phyloP scores from a whole-genome alignment of 2,888 invertebrate genomes.

The Leuctra nigra region DNA sequence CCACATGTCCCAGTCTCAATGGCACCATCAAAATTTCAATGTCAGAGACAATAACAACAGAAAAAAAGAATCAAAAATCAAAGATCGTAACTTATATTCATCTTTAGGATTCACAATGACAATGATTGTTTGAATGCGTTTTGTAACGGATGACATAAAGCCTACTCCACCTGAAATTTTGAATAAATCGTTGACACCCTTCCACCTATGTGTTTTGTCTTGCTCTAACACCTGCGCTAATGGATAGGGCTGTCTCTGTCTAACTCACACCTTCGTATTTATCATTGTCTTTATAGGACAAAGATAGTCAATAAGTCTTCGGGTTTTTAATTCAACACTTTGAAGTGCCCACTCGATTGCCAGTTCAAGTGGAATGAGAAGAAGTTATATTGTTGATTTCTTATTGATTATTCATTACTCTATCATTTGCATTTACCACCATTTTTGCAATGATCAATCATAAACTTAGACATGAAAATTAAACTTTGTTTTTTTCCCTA shows the following conservation, averaged over 20 bases:
- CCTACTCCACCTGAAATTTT: conserved; percentile 2
- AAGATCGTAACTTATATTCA: neutral
- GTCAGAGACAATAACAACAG: neutral
- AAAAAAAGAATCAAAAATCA: conserved; percentile 5
- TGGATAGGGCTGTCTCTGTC: neutral
- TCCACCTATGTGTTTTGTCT: neutral
- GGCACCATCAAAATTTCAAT: too few species aligned
- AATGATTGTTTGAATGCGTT: neutral
- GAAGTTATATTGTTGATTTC: neutral
- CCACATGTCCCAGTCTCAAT: neutral
- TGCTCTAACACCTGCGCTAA: neutral
- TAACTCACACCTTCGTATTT: neutral
- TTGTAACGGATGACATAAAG: conserved; percentile 8
- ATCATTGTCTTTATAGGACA: conserved; percentile 8
- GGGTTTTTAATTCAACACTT: conserved; percentile 5
- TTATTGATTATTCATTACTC: neutral
- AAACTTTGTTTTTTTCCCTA: too few species aligned
- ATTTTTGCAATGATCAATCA: too few species aligned
- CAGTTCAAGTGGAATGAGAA: neutral
- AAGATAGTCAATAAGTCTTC: conserved; percentile 5
- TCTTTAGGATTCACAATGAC: neutral
- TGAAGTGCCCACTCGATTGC: neutral
- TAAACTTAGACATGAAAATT: too few species aligned
- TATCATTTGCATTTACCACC: too few species aligned
- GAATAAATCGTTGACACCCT: conserved; percentile 8